Evolutionary conservation across 2,888 invertebrate genomes (phyloP).

Genomic region (Pelosia muscerda): DNA sequence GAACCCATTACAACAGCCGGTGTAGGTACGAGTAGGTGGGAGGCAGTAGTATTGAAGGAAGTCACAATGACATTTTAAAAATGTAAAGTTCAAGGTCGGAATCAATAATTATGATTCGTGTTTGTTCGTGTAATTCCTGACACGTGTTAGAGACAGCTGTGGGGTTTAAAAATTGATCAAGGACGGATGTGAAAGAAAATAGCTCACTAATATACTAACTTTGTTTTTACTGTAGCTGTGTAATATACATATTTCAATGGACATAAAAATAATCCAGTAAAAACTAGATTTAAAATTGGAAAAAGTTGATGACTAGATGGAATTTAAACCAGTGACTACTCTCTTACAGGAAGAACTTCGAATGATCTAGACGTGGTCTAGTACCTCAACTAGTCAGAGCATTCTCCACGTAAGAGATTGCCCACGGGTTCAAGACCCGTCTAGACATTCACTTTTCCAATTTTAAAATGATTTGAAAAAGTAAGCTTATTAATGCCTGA

Average conservation of each 20-base stretch:
- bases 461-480: too few species aligned
- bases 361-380: too few species aligned
- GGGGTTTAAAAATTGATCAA: constrained; percentile 42
- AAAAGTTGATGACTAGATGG: too few species aligned
- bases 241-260: constrained; percentile 8
- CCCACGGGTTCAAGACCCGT: too few species aligned
- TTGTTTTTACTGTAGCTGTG: background rate
- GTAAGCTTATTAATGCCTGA: too few species aligned
- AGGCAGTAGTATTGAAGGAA: background rate
- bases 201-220: background rate
- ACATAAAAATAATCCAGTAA: background rate
- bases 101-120: constrained; percentile 8
- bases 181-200: constrained; percentile 34
- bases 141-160: constrained; percentile 28
- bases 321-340: too few species aligned
- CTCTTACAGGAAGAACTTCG: too few species aligned
- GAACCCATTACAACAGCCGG: background rate
- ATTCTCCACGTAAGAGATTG: too few species aligned
- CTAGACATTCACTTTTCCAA: too few species aligned
- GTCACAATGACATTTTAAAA: constrained; percentile 14
- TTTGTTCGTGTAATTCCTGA: constrained; percentile 27
- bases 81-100: constrained; percentile 8
- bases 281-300: too few species aligned
- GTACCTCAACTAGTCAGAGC: too few species aligned
- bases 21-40: background rate